Conservation (phyloP, 2,797 vertebrate genomes). For the Sebastes ruberrimus region DNA sequence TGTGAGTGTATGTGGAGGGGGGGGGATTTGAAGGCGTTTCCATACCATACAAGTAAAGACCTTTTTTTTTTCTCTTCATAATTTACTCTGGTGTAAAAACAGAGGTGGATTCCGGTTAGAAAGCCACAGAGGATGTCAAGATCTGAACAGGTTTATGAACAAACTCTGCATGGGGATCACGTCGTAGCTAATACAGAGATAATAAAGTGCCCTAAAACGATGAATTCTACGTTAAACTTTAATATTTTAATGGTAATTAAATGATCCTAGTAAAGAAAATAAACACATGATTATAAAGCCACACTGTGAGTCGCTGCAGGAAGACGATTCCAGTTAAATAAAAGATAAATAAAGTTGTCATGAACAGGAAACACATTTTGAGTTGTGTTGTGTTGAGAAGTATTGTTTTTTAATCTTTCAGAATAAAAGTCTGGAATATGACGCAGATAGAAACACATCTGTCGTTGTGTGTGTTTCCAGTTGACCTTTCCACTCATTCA, state of each 20-base stretch:
- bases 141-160: too few relatives aligned
- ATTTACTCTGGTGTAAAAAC: not conserved
- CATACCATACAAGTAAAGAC: not conserved
- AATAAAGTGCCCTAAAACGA: not conserved
- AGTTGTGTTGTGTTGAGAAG: not conserved
- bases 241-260: too few relatives aligned
- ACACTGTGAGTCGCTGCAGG: too few relatives aligned
- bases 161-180: too few relatives aligned
- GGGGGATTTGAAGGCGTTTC: too few relatives aligned
- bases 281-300: too few relatives aligned
- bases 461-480: not conserved
- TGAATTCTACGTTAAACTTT: too few relatives aligned
- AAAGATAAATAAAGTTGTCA: not conserved
- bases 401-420: not conserved
- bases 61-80: not conserved
- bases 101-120: not conserved
- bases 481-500: not conserved
- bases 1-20: too few relatives aligned
- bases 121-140: not conserved
- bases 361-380: not conserved
- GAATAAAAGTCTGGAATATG: not conserved
- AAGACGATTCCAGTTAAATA: too few relatives aligned
- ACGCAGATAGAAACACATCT: not conserved
- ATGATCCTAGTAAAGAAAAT: too few relatives aligned
- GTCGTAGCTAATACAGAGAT: rapidly evolving